Evolutionary conservation across 2,113 vertebrate genomes (phyloP).

Genomic region (Syrmaticus mikado): DNA sequence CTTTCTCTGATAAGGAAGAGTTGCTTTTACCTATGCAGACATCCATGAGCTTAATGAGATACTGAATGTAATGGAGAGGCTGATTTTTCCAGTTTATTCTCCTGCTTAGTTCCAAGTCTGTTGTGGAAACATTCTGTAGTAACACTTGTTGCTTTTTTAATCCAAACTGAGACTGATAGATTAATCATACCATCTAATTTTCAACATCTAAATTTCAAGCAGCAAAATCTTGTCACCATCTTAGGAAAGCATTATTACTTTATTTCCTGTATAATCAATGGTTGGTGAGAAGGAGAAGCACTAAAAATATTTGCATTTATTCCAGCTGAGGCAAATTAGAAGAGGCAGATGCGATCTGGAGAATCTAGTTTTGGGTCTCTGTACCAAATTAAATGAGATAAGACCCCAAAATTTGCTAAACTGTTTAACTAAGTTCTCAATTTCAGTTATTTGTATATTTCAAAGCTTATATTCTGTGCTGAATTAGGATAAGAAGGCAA

Average conservation of each 20-base stretch:
- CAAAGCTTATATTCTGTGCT: neutral
- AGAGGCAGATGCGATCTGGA: neutral
- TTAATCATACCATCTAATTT: neutral
- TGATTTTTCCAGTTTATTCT: neutral
- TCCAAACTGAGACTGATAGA: neutral
- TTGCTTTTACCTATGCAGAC: neutral
- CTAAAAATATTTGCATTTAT: neutral
- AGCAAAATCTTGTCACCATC: neutral
- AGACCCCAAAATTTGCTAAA: neutral
- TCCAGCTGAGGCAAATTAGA: neutral
- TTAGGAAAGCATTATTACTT: neutral
- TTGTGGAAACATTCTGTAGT: neutral
- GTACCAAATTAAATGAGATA: neutral
- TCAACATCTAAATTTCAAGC: neutral
- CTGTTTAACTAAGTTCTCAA: neutral
- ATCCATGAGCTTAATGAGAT: neutral
- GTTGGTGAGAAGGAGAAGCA: neutral
- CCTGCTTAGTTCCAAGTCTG: neutral
- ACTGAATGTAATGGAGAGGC: neutral
- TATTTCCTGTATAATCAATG: neutral
- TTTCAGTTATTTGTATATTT: neutral
- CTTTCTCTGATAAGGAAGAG: neutral
- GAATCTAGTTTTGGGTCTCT: neutral
- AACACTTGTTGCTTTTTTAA: neutral
- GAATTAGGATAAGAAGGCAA: neutral